Evolutionary conservation across 2,113 vertebrate genomes (phyloP).

Genomic region (Hucho hucho): DNA sequence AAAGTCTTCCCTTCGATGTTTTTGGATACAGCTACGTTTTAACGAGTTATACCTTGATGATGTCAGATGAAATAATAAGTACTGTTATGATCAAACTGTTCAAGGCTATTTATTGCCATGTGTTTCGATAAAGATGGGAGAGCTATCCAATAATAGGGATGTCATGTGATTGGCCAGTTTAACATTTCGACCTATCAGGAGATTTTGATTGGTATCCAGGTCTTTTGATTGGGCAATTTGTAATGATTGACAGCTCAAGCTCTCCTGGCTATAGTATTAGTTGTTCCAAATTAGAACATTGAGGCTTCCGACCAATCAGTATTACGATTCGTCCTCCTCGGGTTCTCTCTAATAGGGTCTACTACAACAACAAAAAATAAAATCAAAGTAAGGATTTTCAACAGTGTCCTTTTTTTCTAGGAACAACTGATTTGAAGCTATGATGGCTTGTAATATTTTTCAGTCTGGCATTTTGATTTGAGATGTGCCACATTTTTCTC

Average conservation of each 20-base stretch:
- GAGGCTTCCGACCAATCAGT: conserved; percentile 23
- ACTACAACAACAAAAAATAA: neutral
- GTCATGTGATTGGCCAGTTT: neutral
- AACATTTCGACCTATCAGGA: neutral
- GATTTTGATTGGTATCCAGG: neutral
- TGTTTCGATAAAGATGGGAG: conserved; percentile 49
- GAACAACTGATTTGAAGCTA: conserved; percentile 65
- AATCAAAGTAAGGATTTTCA: conserved; percentile 42
- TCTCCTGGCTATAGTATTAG: conserved; percentile 46
- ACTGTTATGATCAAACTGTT: conserved; percentile 25
- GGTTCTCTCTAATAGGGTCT: conserved; percentile 38
- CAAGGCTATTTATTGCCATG: conserved; percentile 58
- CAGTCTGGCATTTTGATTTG: conserved; percentile 51
- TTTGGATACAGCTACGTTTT: conserved; percentile 41
- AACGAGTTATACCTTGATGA: conserved; percentile 56
- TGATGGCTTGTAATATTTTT: conserved; percentile 53
- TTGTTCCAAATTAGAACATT: conserved; percentile 67
- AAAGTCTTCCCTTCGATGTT: conserved; percentile 61
- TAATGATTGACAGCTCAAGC: conserved; percentile 31
- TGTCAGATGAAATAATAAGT: conserved; percentile 64
- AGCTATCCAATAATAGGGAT: conserved; percentile 16
- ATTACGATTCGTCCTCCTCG: conserved; percentile 15
- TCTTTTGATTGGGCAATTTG: conserved; percentile 4
- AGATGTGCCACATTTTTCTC: conserved; percentile 55
- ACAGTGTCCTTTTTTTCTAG: conserved; percentile 67